Evolutionary conservation across 1,140 invertebrate species (phyloP), one percentile per base, ranked within the genome.

Genomic region (Zaprionus ornatus): DNA sequence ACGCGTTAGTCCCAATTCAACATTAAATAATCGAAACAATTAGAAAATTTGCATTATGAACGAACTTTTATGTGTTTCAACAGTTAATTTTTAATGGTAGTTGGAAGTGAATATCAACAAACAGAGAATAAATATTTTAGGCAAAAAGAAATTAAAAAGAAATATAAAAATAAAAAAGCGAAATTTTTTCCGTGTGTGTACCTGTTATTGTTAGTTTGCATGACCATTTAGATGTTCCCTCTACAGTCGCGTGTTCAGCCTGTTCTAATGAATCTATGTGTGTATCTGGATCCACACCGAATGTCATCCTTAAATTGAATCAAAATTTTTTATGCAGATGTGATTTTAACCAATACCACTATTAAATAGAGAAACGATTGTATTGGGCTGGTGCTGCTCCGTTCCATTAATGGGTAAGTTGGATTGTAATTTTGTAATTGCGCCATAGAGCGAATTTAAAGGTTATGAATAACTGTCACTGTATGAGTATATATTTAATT

Each of bases 201-300:
- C 98, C 98, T 98, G 98, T 99, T 93, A 99, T 98, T 93, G 98
- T 98, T 95, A 99, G 98, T 96, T 99, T 99, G 95, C 98, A 99
- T 93, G 98, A 99, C 99, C 99, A 99, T 95, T 99, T 99, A 93
- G 98, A 99, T 91, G 98, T 99, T 94, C 99, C 99, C 95, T 99
- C 99, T 93, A 99, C 97, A 94, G 99, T 99, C 94, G 97, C 96
- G 94, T 96, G 96, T 95, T 99, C 98, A 85, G 98, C 98, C 94
- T 98, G 97, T 95, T 99, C 98, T 94, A 99, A 96, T 94, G 98
- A 98, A 95, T 99, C 98, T 95, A 98, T 98, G 95, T 99, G 99
- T 93, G 97, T 98, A 94, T 99, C 98, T 94, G 98, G 97, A 94
- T 99, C 98, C 95, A 99, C 97, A 95, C 96, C 95, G 96, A 99